Evolutionary conservation across 1,140 invertebrate genomes (phyloP).

Genomic region (Nasonia giraulti): DNA sequence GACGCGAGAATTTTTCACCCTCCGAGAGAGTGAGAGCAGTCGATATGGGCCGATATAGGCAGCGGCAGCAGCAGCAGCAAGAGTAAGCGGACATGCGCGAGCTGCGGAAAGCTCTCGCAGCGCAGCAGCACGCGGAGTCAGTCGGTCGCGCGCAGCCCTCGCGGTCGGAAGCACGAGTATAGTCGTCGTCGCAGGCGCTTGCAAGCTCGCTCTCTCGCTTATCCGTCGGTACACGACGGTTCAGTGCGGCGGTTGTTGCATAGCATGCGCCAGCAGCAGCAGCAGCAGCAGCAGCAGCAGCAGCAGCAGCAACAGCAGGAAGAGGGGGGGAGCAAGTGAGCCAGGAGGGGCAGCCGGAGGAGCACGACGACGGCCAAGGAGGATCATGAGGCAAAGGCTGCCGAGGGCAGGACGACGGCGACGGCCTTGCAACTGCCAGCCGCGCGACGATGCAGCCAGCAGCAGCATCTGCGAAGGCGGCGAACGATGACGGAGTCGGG

Average conservation of each 20-base stretch:
- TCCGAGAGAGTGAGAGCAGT: conserved; percentile 5
- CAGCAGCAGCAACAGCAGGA: not conserved
- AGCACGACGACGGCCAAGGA: not conserved
- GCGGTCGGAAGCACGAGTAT: conserved; percentile 22
- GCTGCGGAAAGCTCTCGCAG: not conserved
- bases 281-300: not conserved
- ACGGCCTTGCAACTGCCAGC: not conserved
- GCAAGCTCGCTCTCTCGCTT: too few relatives aligned
- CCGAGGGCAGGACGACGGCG: not conserved
- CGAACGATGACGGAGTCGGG: conserved; percentile 39
- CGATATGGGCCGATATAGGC: conserved; percentile 23
- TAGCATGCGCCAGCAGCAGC: conserved; percentile 16
- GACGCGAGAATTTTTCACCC: not conserved
- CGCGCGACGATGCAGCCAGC: not conserved
- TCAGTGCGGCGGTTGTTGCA: too few relatives aligned
- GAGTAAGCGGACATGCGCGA: conserved; percentile 21
- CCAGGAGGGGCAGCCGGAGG: conserved; percentile 21
- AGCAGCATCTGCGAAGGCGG: conserved; percentile 23
- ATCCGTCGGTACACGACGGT: too few relatives aligned
- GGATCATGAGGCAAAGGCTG: not conserved
- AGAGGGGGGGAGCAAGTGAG: conserved; percentile 30
- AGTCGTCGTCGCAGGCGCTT: not conserved
- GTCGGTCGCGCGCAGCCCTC: conserved; percentile 48
- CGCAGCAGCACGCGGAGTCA: conserved; percentile 26
- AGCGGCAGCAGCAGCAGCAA: conserved; percentile 4